Evolutionary conservation across 1,140 invertebrate species (phyloP).

Genomic region (Plutomurus gul): DNA sequence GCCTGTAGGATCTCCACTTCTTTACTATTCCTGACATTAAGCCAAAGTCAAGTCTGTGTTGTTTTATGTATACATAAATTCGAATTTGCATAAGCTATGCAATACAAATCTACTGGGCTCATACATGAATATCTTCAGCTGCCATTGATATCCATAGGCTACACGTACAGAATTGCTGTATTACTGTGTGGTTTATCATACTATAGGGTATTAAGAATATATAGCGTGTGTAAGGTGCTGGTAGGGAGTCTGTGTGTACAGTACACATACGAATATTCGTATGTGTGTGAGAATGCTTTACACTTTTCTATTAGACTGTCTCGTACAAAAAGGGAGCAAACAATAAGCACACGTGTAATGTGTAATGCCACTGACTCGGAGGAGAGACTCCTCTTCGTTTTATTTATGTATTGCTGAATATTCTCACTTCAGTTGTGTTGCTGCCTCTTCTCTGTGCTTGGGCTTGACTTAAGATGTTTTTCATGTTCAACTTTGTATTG

Average conservation of each 20-base stretch:
- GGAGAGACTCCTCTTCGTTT: not conserved
- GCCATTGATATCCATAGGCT: too few relatives aligned
- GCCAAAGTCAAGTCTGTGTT: not conserved
- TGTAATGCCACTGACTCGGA: not conserved
- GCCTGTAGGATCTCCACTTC: too few relatives aligned
- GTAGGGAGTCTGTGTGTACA: too few relatives aligned
- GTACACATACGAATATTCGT: too few relatives aligned
- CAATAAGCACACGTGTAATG: conserved; percentile 15
- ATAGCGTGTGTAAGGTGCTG: too few relatives aligned
- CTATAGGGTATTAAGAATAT: too few relatives aligned
- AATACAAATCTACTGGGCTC: too few relatives aligned
- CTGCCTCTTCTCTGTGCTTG: not conserved
- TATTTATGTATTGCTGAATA: conserved; percentile 14
- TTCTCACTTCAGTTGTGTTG: not conserved
- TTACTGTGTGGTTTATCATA: too few relatives aligned
- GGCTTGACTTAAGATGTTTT: not conserved
- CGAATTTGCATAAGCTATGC: not conserved
- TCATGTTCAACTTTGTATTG: not conserved
- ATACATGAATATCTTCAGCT: too few relatives aligned
- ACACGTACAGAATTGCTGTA: too few relatives aligned
- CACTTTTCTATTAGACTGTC: too few relatives aligned
- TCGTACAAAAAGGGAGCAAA: not conserved
- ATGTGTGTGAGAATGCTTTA: too few relatives aligned
- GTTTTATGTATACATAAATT: not conserved
- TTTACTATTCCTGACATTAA: not conserved